A percentile compares a stretch with the other conserved stretches of the same genome.
phyloP scores from a whole-genome alignment of 2,797 vertebrate genomes.

The Oreochromis grahami region DNA sequence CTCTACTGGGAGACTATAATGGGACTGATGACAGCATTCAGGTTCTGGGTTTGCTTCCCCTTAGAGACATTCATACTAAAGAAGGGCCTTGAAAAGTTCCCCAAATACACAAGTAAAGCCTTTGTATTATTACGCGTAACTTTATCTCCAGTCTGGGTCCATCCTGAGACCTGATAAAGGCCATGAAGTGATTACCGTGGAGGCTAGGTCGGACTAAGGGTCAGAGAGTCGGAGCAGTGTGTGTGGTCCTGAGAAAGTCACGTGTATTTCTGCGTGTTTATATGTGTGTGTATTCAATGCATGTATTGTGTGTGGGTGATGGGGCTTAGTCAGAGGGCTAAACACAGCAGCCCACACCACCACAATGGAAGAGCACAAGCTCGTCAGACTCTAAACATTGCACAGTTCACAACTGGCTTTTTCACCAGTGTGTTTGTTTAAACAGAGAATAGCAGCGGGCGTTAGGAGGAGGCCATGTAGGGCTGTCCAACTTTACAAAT shows the following conservation, averaged over 20 bases:
- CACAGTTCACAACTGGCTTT: constrained; percentile 4
- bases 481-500: not conserved
- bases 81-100: constrained; percentile 34
- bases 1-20: constrained; percentile 39
- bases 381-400: constrained; percentile 36
- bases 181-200: constrained; percentile 31
- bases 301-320: constrained; percentile 52
- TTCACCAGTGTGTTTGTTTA: constrained; percentile 28
- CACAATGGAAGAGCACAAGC: constrained; percentile 35
- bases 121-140: constrained; percentile 65
- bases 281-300: constrained; percentile 32
- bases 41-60: constrained; percentile 44
- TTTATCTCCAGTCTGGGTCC: constrained; percentile 26
- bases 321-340: constrained; percentile 56
- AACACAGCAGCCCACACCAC: constrained; percentile 60
- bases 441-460: constrained; percentile 6
- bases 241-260: constrained; percentile 58
- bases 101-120: constrained; percentile 47
- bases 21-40: constrained; percentile 47
- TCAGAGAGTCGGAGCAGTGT: constrained; percentile 51
- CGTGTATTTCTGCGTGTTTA: constrained; percentile 35
- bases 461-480: not conserved
- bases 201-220: constrained; percentile 19
- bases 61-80: constrained; percentile 17
- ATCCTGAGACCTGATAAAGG: constrained; percentile 36